Evolutionary conservation across 1,140 invertebrate genomes (phyloP).

Genomic region (Teleogryllus occipitalis): DNA sequence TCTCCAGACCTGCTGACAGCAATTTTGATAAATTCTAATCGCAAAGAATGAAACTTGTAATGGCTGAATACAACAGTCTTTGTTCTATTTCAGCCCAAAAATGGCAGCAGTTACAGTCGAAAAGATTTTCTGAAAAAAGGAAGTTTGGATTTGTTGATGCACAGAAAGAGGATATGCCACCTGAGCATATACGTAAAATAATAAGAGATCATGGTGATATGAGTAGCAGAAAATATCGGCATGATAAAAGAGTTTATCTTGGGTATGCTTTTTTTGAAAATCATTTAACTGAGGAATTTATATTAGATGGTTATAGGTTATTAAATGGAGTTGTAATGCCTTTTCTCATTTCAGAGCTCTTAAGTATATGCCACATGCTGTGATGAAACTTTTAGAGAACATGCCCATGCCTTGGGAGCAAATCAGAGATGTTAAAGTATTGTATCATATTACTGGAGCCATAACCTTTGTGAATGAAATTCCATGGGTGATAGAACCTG

Average conservation of each 20-base stretch:
- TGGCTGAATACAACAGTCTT: not conserved
- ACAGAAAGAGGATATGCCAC: conserved; percentile 99
- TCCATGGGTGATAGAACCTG: conserved; percentile 98
- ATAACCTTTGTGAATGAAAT: conserved; percentile 99
- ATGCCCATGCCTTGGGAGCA: conserved; percentile 99
- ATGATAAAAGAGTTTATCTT: conserved; percentile 97
- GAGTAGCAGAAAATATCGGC: conserved; percentile 96
- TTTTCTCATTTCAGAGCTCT: conserved; percentile 57
- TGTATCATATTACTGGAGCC: conserved; percentile 98
- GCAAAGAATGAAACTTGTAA: not conserved
- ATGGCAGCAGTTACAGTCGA: conserved; percentile 98
- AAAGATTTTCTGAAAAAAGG: conserved; percentile 93
- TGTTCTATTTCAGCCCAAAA: conserved; percentile 62
- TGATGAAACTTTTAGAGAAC: conserved; percentile 96
- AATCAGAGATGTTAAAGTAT: conserved; percentile 93
- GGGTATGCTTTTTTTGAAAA: conserved; percentile 48
- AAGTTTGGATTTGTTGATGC: conserved; percentile 99
- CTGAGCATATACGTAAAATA: conserved; percentile 97
- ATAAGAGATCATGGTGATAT: conserved; percentile 99
- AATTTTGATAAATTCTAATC: not conserved
- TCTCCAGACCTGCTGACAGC: not conserved
- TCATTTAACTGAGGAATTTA: not conserved
- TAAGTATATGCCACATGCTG: conserved; percentile 99
- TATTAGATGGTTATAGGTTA: not conserved
- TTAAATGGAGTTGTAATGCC: not conserved